Percentiles rank a stretch among this genome's conserved stretches.
Evolutionary conservation across 2,888 invertebrate genomes (phyloP).

Genomic region (Nomada fucata): DNA sequence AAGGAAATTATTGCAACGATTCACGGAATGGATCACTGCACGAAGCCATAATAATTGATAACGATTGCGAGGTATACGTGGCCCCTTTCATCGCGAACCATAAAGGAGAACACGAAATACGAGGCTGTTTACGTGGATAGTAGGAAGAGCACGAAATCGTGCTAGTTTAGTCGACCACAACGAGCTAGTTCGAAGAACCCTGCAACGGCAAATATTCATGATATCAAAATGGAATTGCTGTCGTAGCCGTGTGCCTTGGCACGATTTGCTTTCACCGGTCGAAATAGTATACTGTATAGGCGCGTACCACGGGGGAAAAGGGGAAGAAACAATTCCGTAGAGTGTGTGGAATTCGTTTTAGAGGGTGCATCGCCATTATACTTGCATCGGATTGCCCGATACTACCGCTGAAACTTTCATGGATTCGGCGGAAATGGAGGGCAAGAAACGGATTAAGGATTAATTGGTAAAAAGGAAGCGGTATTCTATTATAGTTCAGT

Average conservation of each 20-base stretch:
- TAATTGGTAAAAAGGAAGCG: background rate
- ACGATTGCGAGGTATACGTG: background rate
- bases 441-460: background rate
- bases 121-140: constrained; percentile 38
- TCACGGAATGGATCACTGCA: background rate
- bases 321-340: constrained; percentile 54
- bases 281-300: constrained; percentile 58
- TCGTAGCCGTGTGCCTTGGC: constrained; percentile 72
- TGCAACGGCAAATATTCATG: constrained; percentile 81
- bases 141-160: constrained; percentile 59
- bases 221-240: constrained; percentile 82
- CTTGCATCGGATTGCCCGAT: constrained; percentile 29
- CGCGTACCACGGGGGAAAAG: constrained; percentile 36
- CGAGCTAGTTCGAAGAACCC: constrained; percentile 77
- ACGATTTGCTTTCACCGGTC: constrained; percentile 65
- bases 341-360: constrained; percentile 37
- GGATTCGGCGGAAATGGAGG: background rate
- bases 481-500: background rate
- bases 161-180: constrained; percentile 57
- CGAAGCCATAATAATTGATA: constrained; percentile 21
- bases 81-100: background rate
- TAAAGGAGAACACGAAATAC: constrained; percentile 29
- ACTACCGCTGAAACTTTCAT: constrained; percentile 37
- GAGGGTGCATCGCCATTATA: constrained; percentile 8
- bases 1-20: background rate